Evolutionary conservation across 1,140 invertebrate species (phyloP), one percentile per base, ranked within the genome.

Genomic region (Stegodyphus mimosarum): DNA sequence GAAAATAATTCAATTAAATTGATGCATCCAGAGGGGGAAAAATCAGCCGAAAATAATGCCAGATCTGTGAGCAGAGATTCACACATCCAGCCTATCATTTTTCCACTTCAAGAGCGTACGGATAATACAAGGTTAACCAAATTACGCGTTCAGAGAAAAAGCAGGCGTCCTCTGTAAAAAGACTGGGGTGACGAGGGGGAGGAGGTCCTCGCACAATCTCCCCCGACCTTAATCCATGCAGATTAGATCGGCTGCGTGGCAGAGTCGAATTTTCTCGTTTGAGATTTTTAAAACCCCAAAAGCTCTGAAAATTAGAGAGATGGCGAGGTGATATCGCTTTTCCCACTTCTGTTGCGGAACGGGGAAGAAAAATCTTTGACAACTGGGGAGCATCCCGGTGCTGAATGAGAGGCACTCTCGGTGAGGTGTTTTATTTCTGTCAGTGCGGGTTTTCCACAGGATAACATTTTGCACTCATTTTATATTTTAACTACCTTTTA

Each of bases 121-220:
- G 51, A 17, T 74, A 74, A 74, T 67, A 72, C 69, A 52, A 51
- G 55, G 80, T 53, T 83, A 83, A 83, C 80, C 71, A 72, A 83
- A 83, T 83, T 83, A 83, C n/a, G 70, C 60, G 18, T 18, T 55
- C 9, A 50, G 80, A 83, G 80, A 83, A 83, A 83, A 74, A 83
- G 63, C 80, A 83, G 80, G 60, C 71, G 6, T 18, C 11, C 51
- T 52, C 48, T 79, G 50, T 49, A 72, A 49, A 71, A 71, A 71
- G 33, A 71, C 69, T 51, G n/a, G 80, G 49, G 49, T 17, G 71
- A 33, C 33, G 60, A 33, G 10, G 50, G 50, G 80, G 18, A 15
- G 50, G 17, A 60, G 15, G 5, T 11, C 9, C 15, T 60, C 9
- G 55, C 9, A 9, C 55, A 60, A 11, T 15, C 55, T 15, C 55